Conservation (phyloP, 2,888 invertebrate species). For the Balanococcus diminutus region DNA sequence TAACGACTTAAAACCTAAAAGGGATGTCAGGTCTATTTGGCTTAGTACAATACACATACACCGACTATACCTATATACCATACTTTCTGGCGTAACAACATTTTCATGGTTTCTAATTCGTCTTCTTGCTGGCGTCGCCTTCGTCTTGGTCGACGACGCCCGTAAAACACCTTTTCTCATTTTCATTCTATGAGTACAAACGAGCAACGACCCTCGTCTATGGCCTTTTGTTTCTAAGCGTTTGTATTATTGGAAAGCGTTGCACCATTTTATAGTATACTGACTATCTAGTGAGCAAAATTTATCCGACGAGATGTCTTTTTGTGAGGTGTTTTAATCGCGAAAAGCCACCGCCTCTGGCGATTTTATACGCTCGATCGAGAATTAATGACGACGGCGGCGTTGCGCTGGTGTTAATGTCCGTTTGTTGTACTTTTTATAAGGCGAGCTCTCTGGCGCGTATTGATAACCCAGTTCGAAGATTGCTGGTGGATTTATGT, state of each 20-base stretch:
- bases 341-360: neutral
- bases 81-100: neutral
- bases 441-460: neutral
- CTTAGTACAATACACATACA: neutral
- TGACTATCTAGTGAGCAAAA: too few species aligned
- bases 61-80: neutral
- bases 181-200: neutral
- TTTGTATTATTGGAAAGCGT: neutral
- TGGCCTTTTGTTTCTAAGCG: neutral
- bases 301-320: neutral
- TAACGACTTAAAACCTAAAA: slow-evolving; percentile 45
- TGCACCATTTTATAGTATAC: too few species aligned
- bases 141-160: neutral
- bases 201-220: neutral
- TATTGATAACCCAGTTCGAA: too few species aligned
- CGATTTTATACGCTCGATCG: neutral
- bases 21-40: slow-evolving; percentile 39
- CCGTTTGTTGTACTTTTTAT: neutral
- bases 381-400: neutral
- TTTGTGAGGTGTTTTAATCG: neutral
- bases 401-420: too few species aligned
- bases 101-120: slow-evolving; percentile 24
- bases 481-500: too few species aligned
- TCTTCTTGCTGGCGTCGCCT: too few species aligned
- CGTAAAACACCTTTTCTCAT: neutral